phyloP scores from a whole-genome alignment of 1,140 invertebrate genomes.

The Drosophila repletoides region DNA sequence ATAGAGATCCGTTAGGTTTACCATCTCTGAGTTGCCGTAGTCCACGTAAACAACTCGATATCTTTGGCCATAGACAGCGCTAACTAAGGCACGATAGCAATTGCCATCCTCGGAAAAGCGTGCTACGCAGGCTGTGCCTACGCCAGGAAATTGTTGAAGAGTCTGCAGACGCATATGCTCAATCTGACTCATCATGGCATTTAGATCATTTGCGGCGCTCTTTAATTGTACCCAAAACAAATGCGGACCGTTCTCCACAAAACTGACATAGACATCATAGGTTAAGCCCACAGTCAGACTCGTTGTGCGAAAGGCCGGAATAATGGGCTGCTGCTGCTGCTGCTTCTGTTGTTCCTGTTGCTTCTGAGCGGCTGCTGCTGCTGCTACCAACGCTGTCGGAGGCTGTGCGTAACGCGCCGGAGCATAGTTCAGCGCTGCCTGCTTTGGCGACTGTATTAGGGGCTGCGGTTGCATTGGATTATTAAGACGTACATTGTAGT shows the following conservation, averaged over 20 bases:
- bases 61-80: conserved; percentile 85
- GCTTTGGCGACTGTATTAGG: conserved; percentile 15
- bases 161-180: conserved; percentile 85
- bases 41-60: conserved; percentile 90
- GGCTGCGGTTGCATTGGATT: conserved; percentile 33
- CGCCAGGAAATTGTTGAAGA: conserved; percentile 84
- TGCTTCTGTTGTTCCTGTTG: background rate
- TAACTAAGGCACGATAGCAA: conserved; percentile 88
- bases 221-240: conserved; percentile 88
- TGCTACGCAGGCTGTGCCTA: conserved; percentile 88
- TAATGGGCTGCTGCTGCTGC: conserved; percentile 25
- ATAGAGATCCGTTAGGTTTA: conserved; percentile 87
- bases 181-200: conserved; percentile 87
- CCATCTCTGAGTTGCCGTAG: conserved; percentile 88
- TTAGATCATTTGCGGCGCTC: conserved; percentile 84
- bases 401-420: conserved; percentile 50
- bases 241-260: conserved; percentile 89
- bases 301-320: conserved; percentile 84
- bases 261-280: conserved; percentile 88
- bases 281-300: conserved; percentile 82
- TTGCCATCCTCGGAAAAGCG: conserved; percentile 86
- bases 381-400: background rate
- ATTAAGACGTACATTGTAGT: conserved; percentile 65
- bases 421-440: conserved; percentile 26
- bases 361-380: background rate